Base-by-base conservation (phyloP, 2,888 invertebrate species). In the Nezara viridula region DNA sequence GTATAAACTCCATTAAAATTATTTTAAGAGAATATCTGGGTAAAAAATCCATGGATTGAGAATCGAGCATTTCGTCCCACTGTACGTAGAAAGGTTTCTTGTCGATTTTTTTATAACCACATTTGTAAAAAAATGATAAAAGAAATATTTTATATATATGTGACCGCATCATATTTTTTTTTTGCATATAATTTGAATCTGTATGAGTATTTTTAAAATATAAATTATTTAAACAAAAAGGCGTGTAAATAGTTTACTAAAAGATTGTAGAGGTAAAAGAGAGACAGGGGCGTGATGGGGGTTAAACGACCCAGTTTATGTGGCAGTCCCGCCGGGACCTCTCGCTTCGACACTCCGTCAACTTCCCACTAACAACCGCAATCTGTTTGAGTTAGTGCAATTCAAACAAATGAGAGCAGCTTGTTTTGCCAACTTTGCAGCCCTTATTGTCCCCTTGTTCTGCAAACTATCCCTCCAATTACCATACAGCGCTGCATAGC, bases 381-480 rank as follows among this genome's bases (percentile, higher is more conserved):
- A 81, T 81, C 81, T 81, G 81, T 81, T 81, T 81, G 81, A 81
- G 81, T 81, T 81, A 44, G 44, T 44, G 81, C 81, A 81, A 44
- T 81, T 81, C 81, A 81, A 81, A 81, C 81, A 81, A 81, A 81
- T 81, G 81, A 81, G 44, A 81, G 44, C 10, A 44, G 44, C 81
- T 81, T 81, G 81, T 81, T 81, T 81, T 40, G 44, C 81, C 40
- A 44, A 44, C 81, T 81, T 81, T n/a, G 44, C 44, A 44, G 81
- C 12, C 81, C 81, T 44, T 44, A 44, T 81, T 40, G 40, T n/a
- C 81, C 81, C 81, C 44, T 81, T 40, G 40, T 81, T 81, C 81
- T 44, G 24, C 44, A 81, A 81, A 44, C 81, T 66, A 66, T 66
- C 66, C 32, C 19, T 7, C 66, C 66, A 66, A 66, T 66, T 66